A percentile compares a stretch with the other conserved stretches of the same genome.
Evolutionary conservation across 2,113 vertebrate genomes (phyloP).

Genomic region (Tringa solitaria): DNA sequence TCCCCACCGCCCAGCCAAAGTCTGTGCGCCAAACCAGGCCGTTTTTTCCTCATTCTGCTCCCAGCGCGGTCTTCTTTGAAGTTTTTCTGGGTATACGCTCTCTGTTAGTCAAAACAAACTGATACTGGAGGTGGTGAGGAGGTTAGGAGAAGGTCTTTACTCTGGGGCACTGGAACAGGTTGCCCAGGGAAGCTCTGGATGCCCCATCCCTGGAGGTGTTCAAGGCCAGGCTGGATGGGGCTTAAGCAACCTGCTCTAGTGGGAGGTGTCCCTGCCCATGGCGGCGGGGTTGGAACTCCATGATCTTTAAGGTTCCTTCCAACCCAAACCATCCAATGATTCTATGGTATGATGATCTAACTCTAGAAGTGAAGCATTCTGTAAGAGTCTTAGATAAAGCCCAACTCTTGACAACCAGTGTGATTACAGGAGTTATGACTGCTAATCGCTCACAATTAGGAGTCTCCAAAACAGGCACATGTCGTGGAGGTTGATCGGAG

Average conservation of each 20-base stretch:
- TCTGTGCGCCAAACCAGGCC: rapidly evolving
- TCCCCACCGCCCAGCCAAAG: rapidly evolving
- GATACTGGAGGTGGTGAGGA: neutral
- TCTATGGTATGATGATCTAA: neutral
- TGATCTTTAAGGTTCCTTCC: neutral
- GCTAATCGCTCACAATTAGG: neutral
- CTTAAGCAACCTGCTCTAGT: neutral
- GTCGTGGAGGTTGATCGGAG: neutral
- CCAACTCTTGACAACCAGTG: neutral
- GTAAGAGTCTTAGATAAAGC: neutral
- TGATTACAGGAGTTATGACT: neutral
- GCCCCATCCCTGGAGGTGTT: neutral
- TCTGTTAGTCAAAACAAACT: neutral
- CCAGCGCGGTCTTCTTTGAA: neutral
- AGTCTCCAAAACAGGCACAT: neutral
- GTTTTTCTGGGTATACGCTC: rapidly evolving
- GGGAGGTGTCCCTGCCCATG: neutral
- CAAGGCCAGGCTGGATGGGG: neutral
- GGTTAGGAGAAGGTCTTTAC: neutral
- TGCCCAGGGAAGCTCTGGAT: neutral
- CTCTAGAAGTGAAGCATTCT: neutral
- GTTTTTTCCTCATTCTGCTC: rapidly evolving
- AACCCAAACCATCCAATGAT: neutral
- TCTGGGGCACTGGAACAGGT: neutral
- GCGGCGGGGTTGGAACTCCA: neutral